Evolutionary conservation across 2,113 vertebrate genomes (phyloP).

Genomic region (Aleadryas rufinucha): DNA sequence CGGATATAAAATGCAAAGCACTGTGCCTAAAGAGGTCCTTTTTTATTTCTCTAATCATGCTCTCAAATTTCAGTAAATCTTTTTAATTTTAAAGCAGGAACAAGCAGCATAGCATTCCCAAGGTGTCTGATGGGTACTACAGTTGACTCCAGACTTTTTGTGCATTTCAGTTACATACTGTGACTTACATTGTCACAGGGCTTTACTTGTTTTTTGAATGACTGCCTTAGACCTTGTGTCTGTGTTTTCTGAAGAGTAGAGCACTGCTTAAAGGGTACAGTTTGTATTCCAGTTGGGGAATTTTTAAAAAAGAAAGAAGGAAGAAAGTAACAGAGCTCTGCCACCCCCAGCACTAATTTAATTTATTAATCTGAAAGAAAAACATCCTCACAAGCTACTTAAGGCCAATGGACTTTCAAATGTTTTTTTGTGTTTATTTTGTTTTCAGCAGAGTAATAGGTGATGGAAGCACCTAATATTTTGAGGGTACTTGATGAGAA

Average conservation of each 20-base stretch:
- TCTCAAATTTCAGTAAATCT: neutral
- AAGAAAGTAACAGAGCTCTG: neutral
- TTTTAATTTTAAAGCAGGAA: neutral
- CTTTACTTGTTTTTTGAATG: neutral
- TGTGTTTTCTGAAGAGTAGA: neutral
- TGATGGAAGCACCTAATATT: neutral
- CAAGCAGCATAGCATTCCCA: neutral
- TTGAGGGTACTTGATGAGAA: neutral
- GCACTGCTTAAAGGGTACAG: neutral
- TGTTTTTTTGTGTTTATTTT: neutral
- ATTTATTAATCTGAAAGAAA: constrained; percentile 57
- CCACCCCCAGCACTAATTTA: constrained; percentile 42
- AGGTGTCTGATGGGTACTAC: neutral
- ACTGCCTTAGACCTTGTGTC: neutral
- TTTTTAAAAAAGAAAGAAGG: neutral
- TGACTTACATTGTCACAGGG: neutral
- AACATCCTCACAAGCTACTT: constrained; percentile 35
- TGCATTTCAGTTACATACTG: neutral
- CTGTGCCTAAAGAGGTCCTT: neutral
- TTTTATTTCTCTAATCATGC: neutral
- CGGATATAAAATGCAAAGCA: neutral
- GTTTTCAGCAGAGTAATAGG: neutral
- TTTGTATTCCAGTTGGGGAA: neutral
- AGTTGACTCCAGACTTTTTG: neutral
- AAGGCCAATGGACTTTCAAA: neutral